Evolutionary conservation across 2,888 invertebrate genomes (phyloP).

Genomic region (Caenorhabditis zanzibari): DNA sequence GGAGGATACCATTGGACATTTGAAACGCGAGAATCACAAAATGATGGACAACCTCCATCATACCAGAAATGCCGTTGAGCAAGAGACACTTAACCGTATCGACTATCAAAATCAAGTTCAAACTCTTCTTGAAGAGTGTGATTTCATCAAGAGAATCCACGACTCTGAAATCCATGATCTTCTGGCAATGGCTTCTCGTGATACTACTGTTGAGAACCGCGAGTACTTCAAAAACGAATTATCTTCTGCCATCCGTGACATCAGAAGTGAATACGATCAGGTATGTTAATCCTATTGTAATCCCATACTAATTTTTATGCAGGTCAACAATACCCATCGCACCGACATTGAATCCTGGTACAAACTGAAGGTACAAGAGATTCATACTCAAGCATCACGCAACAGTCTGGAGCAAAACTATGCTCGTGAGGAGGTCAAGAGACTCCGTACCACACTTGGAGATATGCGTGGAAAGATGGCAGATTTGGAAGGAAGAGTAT

Average conservation of each 20-base stretch:
- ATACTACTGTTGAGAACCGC: constrained; percentile 86
- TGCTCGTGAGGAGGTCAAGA: constrained; percentile 82
- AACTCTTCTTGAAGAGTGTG: constrained; percentile 85
- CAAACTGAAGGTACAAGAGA: constrained; percentile 86
- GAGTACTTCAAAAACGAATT: constrained; percentile 86
- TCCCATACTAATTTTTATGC: constrained; percentile 1
- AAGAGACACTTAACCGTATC: constrained; percentile 85
- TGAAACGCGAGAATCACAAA: constrained; percentile 84
- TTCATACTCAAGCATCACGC: constrained; percentile 83
- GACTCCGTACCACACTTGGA: constrained; percentile 84
- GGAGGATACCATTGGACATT: constrained; percentile 82
- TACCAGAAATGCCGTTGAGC: constrained; percentile 84
- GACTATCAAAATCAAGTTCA: constrained; percentile 85
- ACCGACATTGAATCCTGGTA: constrained; percentile 85
- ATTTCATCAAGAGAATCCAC: constrained; percentile 85
- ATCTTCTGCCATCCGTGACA: constrained; percentile 85
- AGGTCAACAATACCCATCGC: constrained; percentile 84
- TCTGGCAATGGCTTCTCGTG: constrained; percentile 83
- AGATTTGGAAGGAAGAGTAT: constrained; percentile 85
- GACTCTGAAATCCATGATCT: constrained; percentile 77
- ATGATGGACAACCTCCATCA: constrained; percentile 68
- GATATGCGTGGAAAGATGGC: constrained; percentile 85
- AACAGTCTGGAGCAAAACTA: constrained; percentile 71
- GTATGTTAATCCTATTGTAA: constrained; percentile 27
- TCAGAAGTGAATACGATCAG: constrained; percentile 85